Evolutionary conservation across 2,113 vertebrate species (phyloP).

Genomic region (Coryphaenoides rupestris): DNA sequence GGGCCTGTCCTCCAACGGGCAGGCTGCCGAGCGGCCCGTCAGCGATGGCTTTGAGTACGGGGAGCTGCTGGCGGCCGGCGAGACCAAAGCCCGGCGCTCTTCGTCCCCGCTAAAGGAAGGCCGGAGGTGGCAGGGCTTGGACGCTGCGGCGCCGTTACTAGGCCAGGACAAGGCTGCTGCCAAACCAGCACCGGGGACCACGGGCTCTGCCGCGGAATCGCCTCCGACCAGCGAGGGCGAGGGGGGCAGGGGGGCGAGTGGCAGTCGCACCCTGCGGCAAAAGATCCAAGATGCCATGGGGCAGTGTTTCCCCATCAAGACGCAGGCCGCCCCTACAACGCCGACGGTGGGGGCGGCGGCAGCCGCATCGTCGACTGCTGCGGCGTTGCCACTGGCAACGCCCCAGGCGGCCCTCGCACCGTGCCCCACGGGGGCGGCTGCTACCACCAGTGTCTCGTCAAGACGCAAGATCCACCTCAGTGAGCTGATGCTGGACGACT

Average conservation of each 20-base stretch:
- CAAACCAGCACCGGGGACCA: constrained; percentile 27
- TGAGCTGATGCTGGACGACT: constrained; percentile 82
- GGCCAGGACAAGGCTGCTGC: constrained; percentile 41
- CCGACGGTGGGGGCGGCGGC: constrained; percentile 41
- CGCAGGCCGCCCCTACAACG: constrained; percentile 39
- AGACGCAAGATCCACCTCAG: constrained; percentile 80
- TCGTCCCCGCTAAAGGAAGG: constrained; percentile 52
- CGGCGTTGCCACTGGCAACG: constrained; percentile 15
- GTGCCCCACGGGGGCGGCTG: constrained; percentile 45
- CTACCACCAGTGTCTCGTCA: constrained; percentile 51
- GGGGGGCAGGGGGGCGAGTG: constrained; percentile 52
- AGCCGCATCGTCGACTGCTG: constrained; percentile 44
- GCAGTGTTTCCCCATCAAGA: constrained; percentile 81
- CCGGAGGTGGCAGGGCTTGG: constrained; percentile 57
- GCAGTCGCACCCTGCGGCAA: constrained; percentile 73
- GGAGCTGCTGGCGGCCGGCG: constrained; percentile 55
- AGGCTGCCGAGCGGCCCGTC: constrained; percentile 60
- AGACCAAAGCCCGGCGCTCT: constrained; percentile 49
- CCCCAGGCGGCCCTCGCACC: constrained; percentile 30
- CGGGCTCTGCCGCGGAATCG: constrained; percentile 27
- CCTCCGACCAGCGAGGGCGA: constrained; percentile 42
- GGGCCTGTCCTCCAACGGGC: constrained; percentile 48
- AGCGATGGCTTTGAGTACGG: constrained; percentile 76
- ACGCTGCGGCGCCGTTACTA: constrained; percentile 39
- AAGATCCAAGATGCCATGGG: constrained; percentile 81